Percentiles rank a stretch among this genome's conserved stretches.
Evolutionary conservation across 2,888 invertebrate species (phyloP).

Genomic region (Epinotia brunnichana): DNA sequence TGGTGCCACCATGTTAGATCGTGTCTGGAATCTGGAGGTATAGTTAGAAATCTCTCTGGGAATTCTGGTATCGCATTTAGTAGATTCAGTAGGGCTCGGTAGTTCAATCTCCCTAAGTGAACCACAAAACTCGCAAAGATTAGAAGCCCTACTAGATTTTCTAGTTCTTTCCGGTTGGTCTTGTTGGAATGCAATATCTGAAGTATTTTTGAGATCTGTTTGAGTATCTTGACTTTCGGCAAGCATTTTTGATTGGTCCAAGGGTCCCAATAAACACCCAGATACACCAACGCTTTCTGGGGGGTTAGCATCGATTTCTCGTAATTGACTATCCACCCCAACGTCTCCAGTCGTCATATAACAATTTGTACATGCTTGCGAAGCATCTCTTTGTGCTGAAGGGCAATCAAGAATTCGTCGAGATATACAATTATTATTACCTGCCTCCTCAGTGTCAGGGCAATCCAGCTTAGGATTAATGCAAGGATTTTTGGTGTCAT

Average conservation of each 20-base stretch:
- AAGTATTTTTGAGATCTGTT: conserved; percentile 22
- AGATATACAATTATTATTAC: conserved; percentile 46
- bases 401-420: conserved; percentile 47
- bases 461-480: conserved; percentile 47
- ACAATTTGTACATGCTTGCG: conserved; percentile 30
- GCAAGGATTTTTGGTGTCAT: conserved; percentile 41
- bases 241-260: conserved; percentile 24
- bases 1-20: conserved; percentile 16
- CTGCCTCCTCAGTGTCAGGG: conserved; percentile 41
- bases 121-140: conserved; percentile 37
- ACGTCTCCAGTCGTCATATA: conserved; percentile 20
- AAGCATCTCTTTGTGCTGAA: conserved; percentile 36
- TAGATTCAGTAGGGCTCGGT: conserved; percentile 7
- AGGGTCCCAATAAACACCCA: conserved; percentile 33
- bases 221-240: conserved; percentile 25
- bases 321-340: conserved; percentile 47
- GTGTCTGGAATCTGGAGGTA: not conserved
- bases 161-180: conserved; percentile 28
- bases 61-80: not conserved
- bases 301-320: conserved; percentile 45
- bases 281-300: conserved; percentile 20
- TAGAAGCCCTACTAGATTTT: conserved; percentile 26
- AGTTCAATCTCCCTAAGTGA: conserved; percentile 1
- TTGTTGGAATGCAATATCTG: conserved; percentile 12
- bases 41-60: not conserved